These are phyloP conservation scores for Danionella cerebrum DNA, from an alignment of 2,113 vertebrate genomes.

Conservation along the genomic window DNA sequence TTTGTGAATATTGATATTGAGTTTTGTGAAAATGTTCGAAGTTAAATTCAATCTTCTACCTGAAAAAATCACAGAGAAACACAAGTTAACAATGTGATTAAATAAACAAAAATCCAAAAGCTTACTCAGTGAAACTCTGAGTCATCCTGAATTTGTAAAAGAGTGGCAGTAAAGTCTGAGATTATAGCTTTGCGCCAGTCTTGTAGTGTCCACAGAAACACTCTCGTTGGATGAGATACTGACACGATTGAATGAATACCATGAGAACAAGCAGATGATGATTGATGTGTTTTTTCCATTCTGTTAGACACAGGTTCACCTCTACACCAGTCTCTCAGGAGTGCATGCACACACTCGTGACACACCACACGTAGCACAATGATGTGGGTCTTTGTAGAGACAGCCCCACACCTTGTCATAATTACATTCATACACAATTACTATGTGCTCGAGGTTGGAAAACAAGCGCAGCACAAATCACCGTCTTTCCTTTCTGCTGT, in stretches of 20 bases:
- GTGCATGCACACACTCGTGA: conserved; percentile 13
- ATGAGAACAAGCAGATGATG: conserved; percentile 26
- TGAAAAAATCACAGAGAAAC: too few relatives aligned
- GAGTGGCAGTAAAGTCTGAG: neutral
- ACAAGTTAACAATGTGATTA: too few relatives aligned
- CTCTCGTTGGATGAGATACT: neutral
- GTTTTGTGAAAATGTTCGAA: too few relatives aligned
- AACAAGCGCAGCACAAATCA: neutral
- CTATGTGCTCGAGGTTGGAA: neutral
- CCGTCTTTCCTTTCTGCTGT: conserved; percentile 1
- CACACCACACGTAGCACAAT: neutral
- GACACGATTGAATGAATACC: conserved; percentile 2
- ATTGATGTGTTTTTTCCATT: conserved; percentile 35
- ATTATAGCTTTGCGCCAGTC: neutral
- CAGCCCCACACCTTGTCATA: neutral
- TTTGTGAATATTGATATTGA: too few relatives aligned
- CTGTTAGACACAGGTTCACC: conserved; percentile 15
- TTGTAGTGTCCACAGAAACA: conserved; percentile 9
- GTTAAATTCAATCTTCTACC: too few relatives aligned
- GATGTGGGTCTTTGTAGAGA: neutral
- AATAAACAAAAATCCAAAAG: too few relatives aligned
- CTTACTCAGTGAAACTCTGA: too few relatives aligned
- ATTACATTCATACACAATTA: neutral
- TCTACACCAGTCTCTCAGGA: conserved; percentile 16
- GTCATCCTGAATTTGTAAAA: neutral